A percentile compares a stretch with the other conserved stretches of the same genome.
These are phyloP conservation scores for Bicyclus anynana DNA, from an alignment of 1,140 invertebrate species.

Conservation along the genomic window DNA sequence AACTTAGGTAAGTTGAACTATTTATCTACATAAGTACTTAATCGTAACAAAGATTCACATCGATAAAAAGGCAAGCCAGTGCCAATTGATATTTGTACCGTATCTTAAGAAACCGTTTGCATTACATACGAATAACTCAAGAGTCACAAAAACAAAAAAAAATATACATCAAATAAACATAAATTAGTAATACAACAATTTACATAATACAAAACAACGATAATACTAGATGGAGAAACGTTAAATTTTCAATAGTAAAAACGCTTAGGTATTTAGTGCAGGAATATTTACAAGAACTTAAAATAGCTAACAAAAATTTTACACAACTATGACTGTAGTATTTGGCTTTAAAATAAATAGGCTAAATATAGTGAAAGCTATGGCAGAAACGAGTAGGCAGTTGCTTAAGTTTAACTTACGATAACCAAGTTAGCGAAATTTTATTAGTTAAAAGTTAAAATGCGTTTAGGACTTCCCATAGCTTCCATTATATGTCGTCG, in stretches of 20 bases:
- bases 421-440: slow-evolving; percentile 22
- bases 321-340: slow-evolving; percentile 72
- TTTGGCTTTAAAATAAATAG: slow-evolving; percentile 76
- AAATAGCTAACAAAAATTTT: slow-evolving; percentile 64
- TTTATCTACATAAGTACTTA: slow-evolving; percentile 32
- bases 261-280: slow-evolving; percentile 48
- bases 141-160: slow-evolving; percentile 60
- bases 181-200: slow-evolving; percentile 69
- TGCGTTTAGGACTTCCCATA: slow-evolving; percentile 44
- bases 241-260: slow-evolving; percentile 55
- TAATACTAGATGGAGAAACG: slow-evolving; percentile 68
- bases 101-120: slow-evolving; percentile 34
- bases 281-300: slow-evolving; percentile 72
- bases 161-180: slow-evolving; percentile 70
- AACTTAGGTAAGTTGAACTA: slow-evolving; percentile 35
- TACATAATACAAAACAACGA: slow-evolving; percentile 71
- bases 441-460: slow-evolving; percentile 15
- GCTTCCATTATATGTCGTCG: slow-evolving; percentile 72
- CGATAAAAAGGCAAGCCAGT: slow-evolving; percentile 48
- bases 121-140: slow-evolving; percentile 41
- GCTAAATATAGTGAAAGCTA: slow-evolving; percentile 73
- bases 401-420: slow-evolving; percentile 15
- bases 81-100: slow-evolving; percentile 41
- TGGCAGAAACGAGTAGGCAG: slow-evolving; percentile 29
- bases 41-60: slow-evolving; percentile 28